These are phyloP conservation scores for Euproctis similis DNA, from an alignment of 2,888 invertebrate genomes.

Conservation along the genomic window DNA sequence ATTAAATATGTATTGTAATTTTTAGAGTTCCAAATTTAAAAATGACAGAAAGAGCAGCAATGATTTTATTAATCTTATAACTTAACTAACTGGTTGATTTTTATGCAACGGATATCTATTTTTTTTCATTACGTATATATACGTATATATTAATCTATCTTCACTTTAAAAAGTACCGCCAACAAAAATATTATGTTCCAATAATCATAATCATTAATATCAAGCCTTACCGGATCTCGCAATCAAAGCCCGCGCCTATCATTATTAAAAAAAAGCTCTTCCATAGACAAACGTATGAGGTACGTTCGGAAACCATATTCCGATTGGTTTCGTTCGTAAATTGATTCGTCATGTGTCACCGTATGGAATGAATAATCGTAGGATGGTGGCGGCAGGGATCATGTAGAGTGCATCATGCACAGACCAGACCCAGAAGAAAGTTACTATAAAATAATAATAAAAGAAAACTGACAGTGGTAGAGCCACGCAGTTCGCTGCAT, in stretches of 20 bases:
- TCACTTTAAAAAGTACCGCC: slow-evolving; percentile 5
- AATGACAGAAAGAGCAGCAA: no score
- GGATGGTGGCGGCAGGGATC: slow-evolving; percentile 31
- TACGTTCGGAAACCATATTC: slow-evolving; percentile 27
- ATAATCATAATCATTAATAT: slow-evolving; percentile 11
- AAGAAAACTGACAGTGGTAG: no score
- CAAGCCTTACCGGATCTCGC: slow-evolving; percentile 9
- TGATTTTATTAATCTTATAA: no score
- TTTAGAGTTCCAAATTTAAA: no score
- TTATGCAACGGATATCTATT: no score
- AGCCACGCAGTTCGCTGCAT: no score
- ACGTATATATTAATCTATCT: slow-evolving; percentile 2
- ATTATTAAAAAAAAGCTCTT: slow-evolving; percentile 14
- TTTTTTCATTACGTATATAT: no score
- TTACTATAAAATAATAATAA: not conserved
- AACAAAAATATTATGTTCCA: slow-evolving; percentile 10
- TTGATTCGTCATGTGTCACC: slow-evolving; percentile 73
- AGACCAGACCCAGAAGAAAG: slow-evolving; percentile 35
- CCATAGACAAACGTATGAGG: slow-evolving; percentile 25
- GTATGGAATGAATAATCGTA: slow-evolving; percentile 68
- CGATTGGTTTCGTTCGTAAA: slow-evolving; percentile 49
- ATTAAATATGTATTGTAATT: no score
- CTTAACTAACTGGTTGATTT: no score
- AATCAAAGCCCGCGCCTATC: slow-evolving; percentile 21
- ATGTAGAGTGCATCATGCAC: slow-evolving; percentile 22